Conservation (phyloP, 2,113 vertebrate species). For the Montifringilla adamsi region DNA sequence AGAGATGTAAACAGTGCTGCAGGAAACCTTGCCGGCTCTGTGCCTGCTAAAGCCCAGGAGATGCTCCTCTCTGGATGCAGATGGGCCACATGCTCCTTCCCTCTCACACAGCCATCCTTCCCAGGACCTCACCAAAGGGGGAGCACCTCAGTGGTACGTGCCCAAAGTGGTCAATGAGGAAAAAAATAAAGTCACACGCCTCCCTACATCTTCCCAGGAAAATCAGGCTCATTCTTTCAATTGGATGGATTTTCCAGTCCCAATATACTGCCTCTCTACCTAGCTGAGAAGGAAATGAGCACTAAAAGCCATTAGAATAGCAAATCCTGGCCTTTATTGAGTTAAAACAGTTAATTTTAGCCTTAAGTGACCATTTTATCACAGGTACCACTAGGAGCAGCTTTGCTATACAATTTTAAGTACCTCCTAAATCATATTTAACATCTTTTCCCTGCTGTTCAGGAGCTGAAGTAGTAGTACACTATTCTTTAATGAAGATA, state of each 20-base stretch:
- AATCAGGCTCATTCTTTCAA: background rate
- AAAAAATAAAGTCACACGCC: background rate
- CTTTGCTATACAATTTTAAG: background rate
- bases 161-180: background rate
- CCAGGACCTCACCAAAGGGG: fast-evolving
- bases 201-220: background rate
- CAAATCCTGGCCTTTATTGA: background rate
- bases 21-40: fast-evolving
- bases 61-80: fast-evolving
- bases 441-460: background rate
- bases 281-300: background rate
- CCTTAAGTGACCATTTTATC: background rate
- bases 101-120: background rate
- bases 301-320: background rate
- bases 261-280: background rate
- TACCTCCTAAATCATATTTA: background rate
- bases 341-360: background rate
- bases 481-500: background rate
- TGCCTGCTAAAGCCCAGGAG: fast-evolving
- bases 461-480: background rate
- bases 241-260: background rate
- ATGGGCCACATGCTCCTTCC: fast-evolving
- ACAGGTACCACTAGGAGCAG: background rate
- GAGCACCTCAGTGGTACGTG: fast-evolving
- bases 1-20: fast-evolving